A percentile compares a stretch with the other conserved stretches of the same genome.
These are phyloP conservation scores for Morpho deidamia DNA, from an alignment of 2,888 invertebrate species.

Conservation along the genomic window DNA sequence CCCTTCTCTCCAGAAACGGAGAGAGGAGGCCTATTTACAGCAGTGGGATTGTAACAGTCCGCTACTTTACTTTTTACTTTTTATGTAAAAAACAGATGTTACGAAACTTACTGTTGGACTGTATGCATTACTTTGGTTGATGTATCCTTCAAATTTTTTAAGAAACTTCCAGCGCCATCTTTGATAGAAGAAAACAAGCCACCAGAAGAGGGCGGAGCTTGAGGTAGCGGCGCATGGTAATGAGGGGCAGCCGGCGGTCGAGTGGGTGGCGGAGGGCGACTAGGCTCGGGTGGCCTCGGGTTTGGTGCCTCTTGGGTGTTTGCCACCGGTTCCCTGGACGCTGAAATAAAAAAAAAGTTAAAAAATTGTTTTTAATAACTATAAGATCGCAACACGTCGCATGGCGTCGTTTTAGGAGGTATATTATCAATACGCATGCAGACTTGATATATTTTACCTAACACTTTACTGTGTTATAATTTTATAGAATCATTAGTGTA, in stretches of 20 bases:
- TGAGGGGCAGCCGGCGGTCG: slow-evolving; percentile 51
- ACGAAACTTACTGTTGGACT: slow-evolving; percentile 87
- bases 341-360: slow-evolving; percentile 36
- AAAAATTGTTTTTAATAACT: background rate
- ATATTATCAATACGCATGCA: too few relatives aligned
- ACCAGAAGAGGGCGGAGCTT: slow-evolving; percentile 52
- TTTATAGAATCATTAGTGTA: too few relatives aligned
- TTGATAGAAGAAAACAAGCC: slow-evolving; percentile 91
- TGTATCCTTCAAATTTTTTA: slow-evolving; percentile 96
- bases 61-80: too few relatives aligned
- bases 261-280: slow-evolving; percentile 48
- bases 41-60: too few relatives aligned
- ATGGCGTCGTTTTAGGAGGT: too few relatives aligned
- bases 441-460: too few relatives aligned
- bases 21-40: too few relatives aligned
- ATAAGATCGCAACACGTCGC: too few relatives aligned
- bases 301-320: slow-evolving; percentile 46
- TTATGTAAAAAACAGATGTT: too few relatives aligned
- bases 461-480: too few relatives aligned
- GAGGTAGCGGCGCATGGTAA: slow-evolving; percentile 45
- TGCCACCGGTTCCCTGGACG: slow-evolving; percentile 44
- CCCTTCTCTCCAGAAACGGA: too few relatives aligned
- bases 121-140: slow-evolving; percentile 98
- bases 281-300: slow-evolving; percentile 55
- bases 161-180: slow-evolving; percentile 94